Conservation (phyloP, 2,797 vertebrate species). For the Huso huso region DNA sequence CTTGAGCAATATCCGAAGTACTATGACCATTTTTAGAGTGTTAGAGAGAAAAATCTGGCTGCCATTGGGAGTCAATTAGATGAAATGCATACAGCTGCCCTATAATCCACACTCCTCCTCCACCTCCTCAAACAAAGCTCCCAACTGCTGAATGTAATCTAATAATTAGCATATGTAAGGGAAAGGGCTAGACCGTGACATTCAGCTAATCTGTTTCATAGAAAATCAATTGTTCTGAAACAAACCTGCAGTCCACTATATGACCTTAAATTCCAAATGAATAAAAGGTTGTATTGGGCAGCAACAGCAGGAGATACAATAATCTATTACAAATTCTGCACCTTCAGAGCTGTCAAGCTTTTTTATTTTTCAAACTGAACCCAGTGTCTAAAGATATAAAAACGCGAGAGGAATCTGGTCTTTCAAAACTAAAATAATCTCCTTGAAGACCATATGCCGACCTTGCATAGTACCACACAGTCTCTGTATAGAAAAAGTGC, state of each 20-base stretch:
- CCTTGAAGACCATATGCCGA: conserved; percentile 29
- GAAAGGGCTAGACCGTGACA: conserved; percentile 53
- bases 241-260: conserved; percentile 36
- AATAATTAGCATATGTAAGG: conserved; percentile 65
- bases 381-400: conserved; percentile 7
- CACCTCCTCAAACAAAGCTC: conserved; percentile 46
- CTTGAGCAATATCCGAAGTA: neutral
- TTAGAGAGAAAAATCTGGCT: conserved; percentile 28
- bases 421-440: conserved; percentile 34
- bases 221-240: conserved; percentile 42
- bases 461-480: conserved; percentile 23
- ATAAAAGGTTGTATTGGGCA: conserved; percentile 27
- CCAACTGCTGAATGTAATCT: conserved; percentile 50
- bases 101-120: conserved; percentile 36
- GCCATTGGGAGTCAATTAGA: conserved; percentile 42
- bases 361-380: conserved; percentile 13
- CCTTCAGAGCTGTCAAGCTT: conserved; percentile 25
- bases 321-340: conserved; percentile 21
- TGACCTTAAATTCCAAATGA: conserved; percentile 41
- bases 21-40: conserved; percentile 2
- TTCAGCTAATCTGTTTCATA: conserved; percentile 49
- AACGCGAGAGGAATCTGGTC: conserved; percentile 10
- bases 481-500: neutral
- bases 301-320: conserved; percentile 15
- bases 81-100: conserved; percentile 58